These are phyloP conservation scores for Lingula anatina DNA, from an alignment of 2,888 invertebrate species.

Conservation along the genomic window DNA sequence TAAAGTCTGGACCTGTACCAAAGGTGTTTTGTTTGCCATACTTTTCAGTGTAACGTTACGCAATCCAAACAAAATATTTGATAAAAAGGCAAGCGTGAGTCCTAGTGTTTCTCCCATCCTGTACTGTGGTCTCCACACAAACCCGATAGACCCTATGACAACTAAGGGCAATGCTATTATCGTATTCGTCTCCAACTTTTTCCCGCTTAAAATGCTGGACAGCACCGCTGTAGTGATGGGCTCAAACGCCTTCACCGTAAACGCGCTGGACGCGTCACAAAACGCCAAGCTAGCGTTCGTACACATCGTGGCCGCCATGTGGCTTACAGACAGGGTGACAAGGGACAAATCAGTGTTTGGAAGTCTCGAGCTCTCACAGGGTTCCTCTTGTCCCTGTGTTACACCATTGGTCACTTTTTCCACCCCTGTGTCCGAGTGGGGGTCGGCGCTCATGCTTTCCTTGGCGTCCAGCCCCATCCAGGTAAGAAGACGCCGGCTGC, in stretches of 20 bases:
- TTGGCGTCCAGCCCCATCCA: not conserved
- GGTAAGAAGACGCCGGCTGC: too few relatives aligned
- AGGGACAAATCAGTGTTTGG: not conserved
- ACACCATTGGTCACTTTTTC: not conserved
- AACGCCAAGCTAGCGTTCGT: not conserved
- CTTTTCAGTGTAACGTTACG: not conserved
- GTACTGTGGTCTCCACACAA: slow-evolving; percentile 1
- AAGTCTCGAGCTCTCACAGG: too few relatives aligned
- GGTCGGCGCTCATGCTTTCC: not conserved
- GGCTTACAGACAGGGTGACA: not conserved
- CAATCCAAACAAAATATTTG: not conserved
- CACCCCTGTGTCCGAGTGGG: not conserved
- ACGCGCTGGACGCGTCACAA: not conserved
- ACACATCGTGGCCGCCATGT: not conserved
- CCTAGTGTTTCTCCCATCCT: not conserved
- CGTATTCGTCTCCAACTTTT: not conserved
- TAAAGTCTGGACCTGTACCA: too few relatives aligned
- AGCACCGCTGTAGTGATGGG: not conserved
- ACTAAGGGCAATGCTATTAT: slow-evolving; percentile 3
- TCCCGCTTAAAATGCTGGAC: not conserved
- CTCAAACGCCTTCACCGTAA: not conserved
- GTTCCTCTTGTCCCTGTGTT: too few relatives aligned
- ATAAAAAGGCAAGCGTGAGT: not conserved
- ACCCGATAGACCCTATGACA: slow-evolving; percentile 3
- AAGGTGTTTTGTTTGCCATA: not conserved